Evolutionary conservation across 2,888 invertebrate species (phyloP), one percentile per base, ranked within the genome.

Genomic region (Morpho helenor): DNA sequence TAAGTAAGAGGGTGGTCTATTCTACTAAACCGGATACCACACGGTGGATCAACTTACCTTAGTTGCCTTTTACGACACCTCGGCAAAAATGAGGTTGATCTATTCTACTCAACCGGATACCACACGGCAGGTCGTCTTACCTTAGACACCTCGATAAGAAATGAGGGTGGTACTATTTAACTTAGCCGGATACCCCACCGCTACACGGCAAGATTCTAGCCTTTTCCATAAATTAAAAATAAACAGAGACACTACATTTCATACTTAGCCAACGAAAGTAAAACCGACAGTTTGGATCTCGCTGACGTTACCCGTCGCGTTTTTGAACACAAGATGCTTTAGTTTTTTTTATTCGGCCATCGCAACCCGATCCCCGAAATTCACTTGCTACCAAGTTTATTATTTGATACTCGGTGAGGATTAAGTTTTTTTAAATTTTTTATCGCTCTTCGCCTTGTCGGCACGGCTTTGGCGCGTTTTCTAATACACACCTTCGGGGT

Each of bases 311-410:
- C 76, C 80, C 80, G 80, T 85, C 87, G 85, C 74, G 82, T 85
- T 87, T 83, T 82, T 77, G 81, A 84, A 84, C 82, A 79, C 74
- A 76, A 75, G 75, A 72, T 74, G 72, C 77, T 71, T 76, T 66
- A 73, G 68, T 68, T 67, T 70, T 66, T 71, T 71, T 71, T 71
- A 71, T 68, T 70, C 70, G 70, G 52, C 66, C 70, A 68, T 70
- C 68, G 88, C 83, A 89, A 90, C 84, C 86, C 85, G 88, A 89
- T 87, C 84, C 76, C 77, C 76, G 65, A 87, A 87, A 89, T 88
- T 87, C 87, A 90, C 89, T 89, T 89, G 89, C 89, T 88, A 88
- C 89, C 84, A 87, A 89, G 79, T 90, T 88, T 88, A 90, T 89
- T 88, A 90, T 90, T 87, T 85, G 89, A 88, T 90, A 88, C 88